Base-by-base conservation (phyloP, 2,888 invertebrate genomes). In the Calephelis perditalis region DNA sequence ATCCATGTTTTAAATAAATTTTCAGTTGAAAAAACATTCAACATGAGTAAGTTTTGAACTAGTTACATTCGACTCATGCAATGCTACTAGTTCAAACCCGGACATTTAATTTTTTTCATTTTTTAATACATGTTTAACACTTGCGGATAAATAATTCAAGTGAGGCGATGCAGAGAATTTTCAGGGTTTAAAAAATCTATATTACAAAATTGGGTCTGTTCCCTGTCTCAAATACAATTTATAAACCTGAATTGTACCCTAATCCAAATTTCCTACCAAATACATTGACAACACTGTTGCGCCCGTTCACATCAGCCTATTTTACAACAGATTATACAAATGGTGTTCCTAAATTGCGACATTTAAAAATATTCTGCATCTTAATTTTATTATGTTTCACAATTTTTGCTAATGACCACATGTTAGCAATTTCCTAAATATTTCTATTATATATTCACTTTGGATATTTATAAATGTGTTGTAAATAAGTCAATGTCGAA, bases 361-460 rank as follows among this genome's bases (percentile, higher is more conserved):
- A 52, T 52, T 52, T 52, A 11, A 52, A 52, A 52, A 52, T 52
- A 52, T 52, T 52, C 35, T 52, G 52, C 52, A 52, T 52, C 10
- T 52, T 52, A 35, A 52, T 40, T 40, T 40, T 40, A 6, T 40
- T 26, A 49, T 26, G 35, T 52, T 52, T 52, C 52, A 52, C 49
- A 52, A 49, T 26, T 52, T 52, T 52, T 35, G 52, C 52, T 52
- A 35, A 35, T 11, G 52, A 52, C 35, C 26, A 52, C 35, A 52
- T 52, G 5, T 11, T 52, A 35, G 10, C 35, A 52, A 35, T 52
- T 52, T 11, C 52, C 52, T 52, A 52, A 52, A 52, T 52, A 52
- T 52, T 35, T 52, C 40, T 40, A 40, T 40, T 5, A 40, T 52
- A 52, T 52, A 52, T 52, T 52, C 52, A 52, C 52, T 52, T 52